Conservation (phyloP, 2,888 invertebrate genomes). For the Apomyelois bistriatella region DNA sequence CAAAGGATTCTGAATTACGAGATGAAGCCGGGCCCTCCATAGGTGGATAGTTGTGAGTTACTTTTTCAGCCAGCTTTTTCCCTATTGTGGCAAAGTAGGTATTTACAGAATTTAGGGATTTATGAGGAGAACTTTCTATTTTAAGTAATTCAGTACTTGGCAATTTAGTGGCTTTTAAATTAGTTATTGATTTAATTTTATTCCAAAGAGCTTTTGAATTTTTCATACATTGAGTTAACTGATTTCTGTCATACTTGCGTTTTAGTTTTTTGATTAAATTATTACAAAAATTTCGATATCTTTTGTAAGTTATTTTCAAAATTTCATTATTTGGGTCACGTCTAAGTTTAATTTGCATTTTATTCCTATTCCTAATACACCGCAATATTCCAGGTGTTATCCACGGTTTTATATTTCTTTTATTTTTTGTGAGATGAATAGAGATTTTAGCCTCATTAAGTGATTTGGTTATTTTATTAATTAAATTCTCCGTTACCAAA, state of each 20-base stretch:
- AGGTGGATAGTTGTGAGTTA: neutral
- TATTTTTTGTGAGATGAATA: neutral
- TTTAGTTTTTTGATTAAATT: neutral
- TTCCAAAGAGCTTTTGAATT: no score
- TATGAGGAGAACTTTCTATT: neutral
- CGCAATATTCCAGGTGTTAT: neutral
- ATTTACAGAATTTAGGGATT: neutral
- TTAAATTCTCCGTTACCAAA: neutral
- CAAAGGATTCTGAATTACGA: neutral
- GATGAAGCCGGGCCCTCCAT: neutral
- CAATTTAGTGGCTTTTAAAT: slow-evolving; percentile 2
- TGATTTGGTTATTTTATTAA: neutral
- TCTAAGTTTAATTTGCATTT: neutral
- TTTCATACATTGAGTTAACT: no score
- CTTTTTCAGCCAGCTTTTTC: neutral
- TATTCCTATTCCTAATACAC: neutral
- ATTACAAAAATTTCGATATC: neutral
- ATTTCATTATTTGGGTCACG: neutral
- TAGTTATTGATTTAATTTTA: no score
- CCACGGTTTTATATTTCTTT: neutral
- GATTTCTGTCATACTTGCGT: no score
- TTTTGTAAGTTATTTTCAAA: neutral
- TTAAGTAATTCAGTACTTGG: neutral
- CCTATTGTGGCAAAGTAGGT: neutral
- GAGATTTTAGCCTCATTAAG: neutral